phyloP scores from a whole-genome alignment of 2,113 vertebrate species.

The Eurystomus gularis region DNA sequence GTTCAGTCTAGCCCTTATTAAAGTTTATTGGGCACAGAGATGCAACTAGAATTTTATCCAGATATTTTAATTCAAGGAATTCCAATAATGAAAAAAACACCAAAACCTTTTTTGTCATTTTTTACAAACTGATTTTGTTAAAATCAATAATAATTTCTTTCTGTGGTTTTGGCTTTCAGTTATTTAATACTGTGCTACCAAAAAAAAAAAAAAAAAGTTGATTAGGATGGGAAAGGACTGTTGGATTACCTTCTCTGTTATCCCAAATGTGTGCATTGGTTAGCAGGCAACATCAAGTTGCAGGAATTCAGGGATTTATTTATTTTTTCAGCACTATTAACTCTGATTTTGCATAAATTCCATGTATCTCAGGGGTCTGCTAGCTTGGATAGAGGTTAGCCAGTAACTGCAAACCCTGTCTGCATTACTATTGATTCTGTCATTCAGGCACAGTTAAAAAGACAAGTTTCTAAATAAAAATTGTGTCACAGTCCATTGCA shows the following conservation, averaged over 20 bases:
- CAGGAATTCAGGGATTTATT: neutral
- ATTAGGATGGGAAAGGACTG: neutral
- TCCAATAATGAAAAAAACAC: neutral
- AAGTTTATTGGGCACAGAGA: neutral
- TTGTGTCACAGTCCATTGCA: neutral
- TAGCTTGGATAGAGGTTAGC: constrained; percentile 18
- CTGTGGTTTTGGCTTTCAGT: neutral
- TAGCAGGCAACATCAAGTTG: neutral
- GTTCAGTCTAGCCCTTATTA: neutral
- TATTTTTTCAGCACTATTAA: neutral
- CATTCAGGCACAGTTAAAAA: neutral
- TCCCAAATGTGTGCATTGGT: neutral
- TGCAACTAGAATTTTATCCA: neutral
- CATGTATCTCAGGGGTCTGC: neutral
- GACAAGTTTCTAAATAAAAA: constrained; percentile 35
- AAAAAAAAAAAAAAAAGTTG: neutral
- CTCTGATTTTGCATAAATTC: constrained; percentile 29
- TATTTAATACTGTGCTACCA: neutral
- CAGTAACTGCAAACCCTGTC: constrained; percentile 45
- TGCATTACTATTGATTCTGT: constrained; percentile 46
- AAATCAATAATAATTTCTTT: neutral
- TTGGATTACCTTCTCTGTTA: neutral
- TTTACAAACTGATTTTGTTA: neutral
- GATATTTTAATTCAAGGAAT: neutral
- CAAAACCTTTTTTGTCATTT: neutral